Base-by-base conservation (phyloP, 1,140 invertebrate species). In the Macrobrachium nipponense region DNA sequence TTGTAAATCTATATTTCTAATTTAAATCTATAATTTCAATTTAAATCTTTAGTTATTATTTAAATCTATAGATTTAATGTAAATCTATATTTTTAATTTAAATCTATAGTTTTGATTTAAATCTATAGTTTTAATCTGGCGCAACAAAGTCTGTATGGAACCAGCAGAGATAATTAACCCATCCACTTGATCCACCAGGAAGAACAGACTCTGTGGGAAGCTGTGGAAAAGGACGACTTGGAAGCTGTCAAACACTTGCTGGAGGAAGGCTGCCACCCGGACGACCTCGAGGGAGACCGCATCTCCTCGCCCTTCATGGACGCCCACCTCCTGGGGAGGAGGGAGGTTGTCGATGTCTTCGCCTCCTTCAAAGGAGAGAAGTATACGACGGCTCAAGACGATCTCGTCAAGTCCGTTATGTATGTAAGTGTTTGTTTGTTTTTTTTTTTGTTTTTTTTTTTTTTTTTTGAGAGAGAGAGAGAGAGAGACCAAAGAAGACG, bases 131-230 rank as follows among this genome's bases (percentile, higher is more conserved):
- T 36, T 36, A 36, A 36, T 36, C 27, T 36, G 27, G 27, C 1
- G 27, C 1, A 36, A 36, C 27, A 36, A 36, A 36, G 4, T 36
- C 27, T 36, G 4, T 36, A 36, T 1, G 27, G 4, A 36, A 36
- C 27, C 27, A 51, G 51, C 12, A 51, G 8, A 51, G 8, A 51
- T 12, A 51, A 7, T n/a, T 72, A 23, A 23, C 8, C 4, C 0
- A 0, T 17, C 4, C 17, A 66, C 5, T n/a, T 20, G 11, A 0
- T 8, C 4, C 7, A 20, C 7, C 36, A 75, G 73, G 73, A 79
- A 27, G 77, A 79, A 60, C 60, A 17, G 23, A 62, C 60, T 11
- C 77, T 79, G 27, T 79, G 77, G 77, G 77, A 79, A 60, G 59
- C 77, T 14, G 77, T 79, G 77, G 18, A 36, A 60, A 20, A 36